Conservation (phyloP, 2,888 invertebrate species). For the Lobophora halterata region DNA sequence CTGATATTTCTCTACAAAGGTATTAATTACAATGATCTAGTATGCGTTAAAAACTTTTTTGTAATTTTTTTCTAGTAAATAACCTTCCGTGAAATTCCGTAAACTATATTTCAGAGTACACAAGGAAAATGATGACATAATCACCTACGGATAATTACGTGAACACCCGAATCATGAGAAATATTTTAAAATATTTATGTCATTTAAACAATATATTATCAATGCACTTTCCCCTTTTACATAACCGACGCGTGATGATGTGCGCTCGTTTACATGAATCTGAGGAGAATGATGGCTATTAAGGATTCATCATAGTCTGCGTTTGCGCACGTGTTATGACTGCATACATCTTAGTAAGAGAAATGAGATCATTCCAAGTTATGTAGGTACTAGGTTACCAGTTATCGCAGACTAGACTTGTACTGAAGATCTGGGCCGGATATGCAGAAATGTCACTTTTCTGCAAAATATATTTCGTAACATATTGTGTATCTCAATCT, state of each 20-base stretch:
- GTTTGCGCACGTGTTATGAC: conserved; percentile 36
- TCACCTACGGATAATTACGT: conserved; percentile 22
- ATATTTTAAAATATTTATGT: conserved; percentile 29
- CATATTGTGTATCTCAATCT: conserved; percentile 16
- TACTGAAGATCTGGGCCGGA: conserved; percentile 16
- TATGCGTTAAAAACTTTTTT: too few relatives aligned
- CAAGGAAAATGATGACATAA: conserved; percentile 13
- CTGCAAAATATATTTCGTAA: conserved; percentile 23
- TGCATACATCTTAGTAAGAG: conserved; percentile 2
- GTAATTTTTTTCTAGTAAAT: too few relatives aligned
- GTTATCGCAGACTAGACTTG: conserved; percentile 36
- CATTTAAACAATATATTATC: conserved; percentile 42
- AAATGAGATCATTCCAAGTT: conserved; percentile 30
- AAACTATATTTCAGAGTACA: too few relatives aligned
- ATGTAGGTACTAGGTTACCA: too few relatives aligned
- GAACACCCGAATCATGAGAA: conserved; percentile 24
- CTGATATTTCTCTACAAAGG: too few relatives aligned
- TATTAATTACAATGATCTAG: too few relatives aligned
- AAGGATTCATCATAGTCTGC: conserved; percentile 50
- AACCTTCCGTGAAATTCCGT: too few relatives aligned
- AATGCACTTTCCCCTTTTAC: conserved; percentile 71
- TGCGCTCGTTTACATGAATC: conserved; percentile 61
- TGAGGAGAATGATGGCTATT: conserved; percentile 53
- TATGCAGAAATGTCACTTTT: conserved; percentile 11
- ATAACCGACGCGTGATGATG: conserved; percentile 60